Base-by-base conservation (phyloP, 2,113 vertebrate genomes). In the Nymphicus hollandicus region DNA sequence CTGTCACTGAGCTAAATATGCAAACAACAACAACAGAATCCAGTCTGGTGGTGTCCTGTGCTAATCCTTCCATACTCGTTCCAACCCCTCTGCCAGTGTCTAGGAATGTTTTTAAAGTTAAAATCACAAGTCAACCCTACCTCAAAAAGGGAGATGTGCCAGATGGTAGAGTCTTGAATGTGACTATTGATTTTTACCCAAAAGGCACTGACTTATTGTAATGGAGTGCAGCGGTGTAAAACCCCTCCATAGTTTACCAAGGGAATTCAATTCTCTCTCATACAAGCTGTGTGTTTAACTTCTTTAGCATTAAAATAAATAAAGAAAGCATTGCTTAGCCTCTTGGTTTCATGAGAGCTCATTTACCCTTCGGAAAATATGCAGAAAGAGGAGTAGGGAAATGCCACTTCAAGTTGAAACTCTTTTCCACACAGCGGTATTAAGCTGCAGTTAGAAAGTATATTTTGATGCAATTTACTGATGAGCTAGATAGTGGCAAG, bases 21-120 rank as follows among this genome's bases (percentile, higher is more conserved):
- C 29, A 55, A 60, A 43, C 28, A 60, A 14, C 28, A 55, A 9
- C 29, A 79, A 2, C 29, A 31, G 37, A 60, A 24, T 39, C 47
- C 19, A 18, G 9, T 44, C 53, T 0, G 0, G 0, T 22, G 8
- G 37, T 41, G 37, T 70, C 77, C 66, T 69, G 31, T 76, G 35
- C 49, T 84, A 49, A 63, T 12, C 17, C 35, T 82, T 60, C 24
- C 20, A 11, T 7, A 76, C 70, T 22, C 33, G 22, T 24, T 58
- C 33, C 56, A 58, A 58, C 22, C 56, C 56, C 16, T 68, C 52
- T 79, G 13, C 8, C 13, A 24, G 18, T 10, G 14, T 15, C 37
- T 56, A 71, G 10, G 35, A 86, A 23, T 55, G 63, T 23, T 93
- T 91, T 50, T 16, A 3, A 71, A 91, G 37, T 31, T 66, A 78